Conservation (phyloP, 2,113 vertebrate species). For the Ptyas mucosa region DNA sequence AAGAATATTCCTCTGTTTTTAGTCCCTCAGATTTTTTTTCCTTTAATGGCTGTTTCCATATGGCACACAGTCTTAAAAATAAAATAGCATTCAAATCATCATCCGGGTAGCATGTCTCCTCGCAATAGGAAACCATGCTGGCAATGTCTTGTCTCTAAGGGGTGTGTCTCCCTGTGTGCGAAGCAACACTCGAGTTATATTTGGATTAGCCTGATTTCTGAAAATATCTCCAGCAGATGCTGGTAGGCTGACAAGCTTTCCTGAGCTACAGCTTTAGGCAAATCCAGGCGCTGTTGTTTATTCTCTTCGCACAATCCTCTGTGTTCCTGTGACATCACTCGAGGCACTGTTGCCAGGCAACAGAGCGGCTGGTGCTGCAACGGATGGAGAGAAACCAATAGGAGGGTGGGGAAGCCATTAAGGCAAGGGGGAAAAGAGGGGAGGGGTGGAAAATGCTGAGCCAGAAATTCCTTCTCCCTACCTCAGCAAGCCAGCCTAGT, state of each 20-base stretch:
- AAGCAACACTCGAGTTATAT: neutral
- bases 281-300: constrained; percentile 29
- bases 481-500: neutral
- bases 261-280: constrained; percentile 21
- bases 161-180: neutral
- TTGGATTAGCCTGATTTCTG: constrained; percentile 35
- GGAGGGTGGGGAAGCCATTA: neutral
- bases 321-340: constrained; percentile 18
- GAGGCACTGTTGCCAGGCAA: constrained; percentile 28
- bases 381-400: neutral
- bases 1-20: neutral
- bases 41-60: neutral
- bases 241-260: constrained; percentile 34
- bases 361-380: neutral
- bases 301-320: constrained; percentile 28
- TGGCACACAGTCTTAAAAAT: neutral
- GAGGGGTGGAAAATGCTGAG: neutral
- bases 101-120: neutral
- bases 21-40: neutral
- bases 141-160: neutral
- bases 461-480: constrained; percentile 4
- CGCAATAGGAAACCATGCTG: neutral
- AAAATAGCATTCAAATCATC: neutral
- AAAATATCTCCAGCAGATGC: constrained; percentile 47
- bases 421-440: neutral